Evolutionary conservation across 2,888 invertebrate species (phyloP), one percentile per base, ranked within the genome.

Genomic region (Xanthorhoe spadicearia): DNA sequence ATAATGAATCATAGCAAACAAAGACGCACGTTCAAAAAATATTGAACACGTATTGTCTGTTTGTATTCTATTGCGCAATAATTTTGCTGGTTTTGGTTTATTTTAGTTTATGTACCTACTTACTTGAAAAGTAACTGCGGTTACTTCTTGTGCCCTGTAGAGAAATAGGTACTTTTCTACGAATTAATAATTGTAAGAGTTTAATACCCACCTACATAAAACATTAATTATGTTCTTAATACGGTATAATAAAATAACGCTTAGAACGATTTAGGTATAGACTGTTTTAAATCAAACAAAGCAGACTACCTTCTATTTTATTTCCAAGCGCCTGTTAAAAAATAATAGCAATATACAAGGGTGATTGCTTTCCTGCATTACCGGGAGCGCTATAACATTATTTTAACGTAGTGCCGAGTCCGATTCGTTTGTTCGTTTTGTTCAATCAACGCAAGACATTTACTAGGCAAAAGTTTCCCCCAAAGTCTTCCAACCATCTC

Each of bases 311-410:
- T 17, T 6, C 38, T 38, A n/a, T 13, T 38, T 35, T 61, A 43
- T 13, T 43, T 13, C 38, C 13, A 15, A 61, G 56, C 64, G 64
- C 80, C 81, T 80, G 61, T 59, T 64, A 63, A 68, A 79, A 76
- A 66, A 65, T 64, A 64, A 72, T 66, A 77, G 77, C 68, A 70
- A 73, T 59, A 54, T 62, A 49, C 53, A 61, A 66, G 60, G 69
- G 7, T 5, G 43, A 79, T 84, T 87, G 89, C 88, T 85, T 81
- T 85, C 80, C 64, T 48, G 77, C 84, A 80, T 61, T 69, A 76
- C 73, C 82, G 89, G 88, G 6, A 32, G 89, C 90, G 84, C 76
- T 72, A 76, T 74, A 66, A 78, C 69, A 77, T 77, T 74, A 72
- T 72, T 69, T 72, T 68, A 73, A 70, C 70, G 38, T 38, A 38